Evolutionary conservation across 2,888 invertebrate species (phyloP).

Genomic region (Flabesymbios commensalis): DNA sequence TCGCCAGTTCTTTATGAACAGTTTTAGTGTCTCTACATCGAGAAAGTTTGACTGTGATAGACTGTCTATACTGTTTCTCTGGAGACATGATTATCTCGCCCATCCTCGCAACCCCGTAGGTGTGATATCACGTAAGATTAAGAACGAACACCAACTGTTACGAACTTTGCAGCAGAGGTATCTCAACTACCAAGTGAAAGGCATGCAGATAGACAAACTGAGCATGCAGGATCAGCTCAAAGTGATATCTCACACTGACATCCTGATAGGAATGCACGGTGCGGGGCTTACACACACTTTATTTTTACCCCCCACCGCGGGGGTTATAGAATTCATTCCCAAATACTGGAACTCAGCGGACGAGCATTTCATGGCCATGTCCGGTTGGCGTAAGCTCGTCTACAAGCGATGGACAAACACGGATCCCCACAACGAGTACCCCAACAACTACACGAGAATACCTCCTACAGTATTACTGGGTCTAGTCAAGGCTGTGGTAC

Average conservation of each 20-base stretch:
- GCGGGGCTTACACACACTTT: slow-evolving; percentile 56
- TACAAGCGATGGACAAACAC: slow-evolving; percentile 54
- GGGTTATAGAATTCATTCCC: slow-evolving; percentile 53
- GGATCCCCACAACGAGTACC: slow-evolving; percentile 35
- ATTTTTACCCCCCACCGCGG: slow-evolving; percentile 52
- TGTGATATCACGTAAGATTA: slow-evolving; percentile 50
- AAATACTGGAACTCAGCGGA: slow-evolving; percentile 43
- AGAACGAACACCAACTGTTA: slow-evolving; percentile 56
- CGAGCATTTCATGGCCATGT: slow-evolving; percentile 51
- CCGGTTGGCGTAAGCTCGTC: slow-evolving; percentile 50
- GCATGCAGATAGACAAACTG: slow-evolving; percentile 49
- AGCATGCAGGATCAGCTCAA: slow-evolving; percentile 49
- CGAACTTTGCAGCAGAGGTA: slow-evolving; percentile 32
- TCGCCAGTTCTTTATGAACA: slow-evolving; percentile 46
- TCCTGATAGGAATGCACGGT: slow-evolving; percentile 60
- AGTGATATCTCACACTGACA: slow-evolving; percentile 47
- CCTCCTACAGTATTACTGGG: slow-evolving; percentile 25
- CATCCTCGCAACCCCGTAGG: slow-evolving; percentile 58
- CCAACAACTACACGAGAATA: slow-evolving; percentile 25
- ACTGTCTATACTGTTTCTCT: slow-evolving; percentile 51
- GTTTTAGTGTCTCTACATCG: slow-evolving; percentile 18
- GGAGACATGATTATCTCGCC: slow-evolving; percentile 56
- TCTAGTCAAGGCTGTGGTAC: slow-evolving; percentile 17
- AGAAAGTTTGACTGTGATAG: slow-evolving; percentile 41
- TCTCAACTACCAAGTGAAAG: slow-evolving; percentile 39